Conservation (phyloP, 2,888 invertebrate species). For the Xanthostigma xanthostigma region DNA sequence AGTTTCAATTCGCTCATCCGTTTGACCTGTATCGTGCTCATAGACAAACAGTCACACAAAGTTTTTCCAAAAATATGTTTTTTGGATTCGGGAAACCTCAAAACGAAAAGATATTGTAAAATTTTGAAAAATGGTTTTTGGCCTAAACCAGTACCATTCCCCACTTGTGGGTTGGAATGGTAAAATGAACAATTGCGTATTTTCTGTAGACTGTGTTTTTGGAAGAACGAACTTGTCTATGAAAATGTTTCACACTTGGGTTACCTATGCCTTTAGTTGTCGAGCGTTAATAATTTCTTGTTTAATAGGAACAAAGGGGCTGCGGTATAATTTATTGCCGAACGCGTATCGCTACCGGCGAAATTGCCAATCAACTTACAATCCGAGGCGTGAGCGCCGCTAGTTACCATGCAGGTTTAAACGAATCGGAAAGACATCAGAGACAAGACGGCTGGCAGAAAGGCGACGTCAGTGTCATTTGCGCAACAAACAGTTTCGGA, state of each 20-base stretch:
- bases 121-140: too few relatives aligned
- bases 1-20: too few relatives aligned
- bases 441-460: constrained; percentile 88
- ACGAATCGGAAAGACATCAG: constrained; percentile 51
- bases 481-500: constrained; percentile 95
- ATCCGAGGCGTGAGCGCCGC: constrained; percentile 58
- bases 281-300: neutral
- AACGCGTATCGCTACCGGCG: constrained; percentile 80
- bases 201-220: neutral
- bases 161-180: too few relatives aligned
- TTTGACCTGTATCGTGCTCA: too few relatives aligned
- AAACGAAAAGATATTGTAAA: too few relatives aligned
- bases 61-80: too few relatives aligned
- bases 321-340: constrained; percentile 93
- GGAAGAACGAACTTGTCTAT: neutral
- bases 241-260: constrained; percentile 7
- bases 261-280: neutral
- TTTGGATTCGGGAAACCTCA: too few relatives aligned
- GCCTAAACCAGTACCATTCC: too few relatives aligned
- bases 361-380: constrained; percentile 61
- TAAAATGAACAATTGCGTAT: constrained; percentile 1
- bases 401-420: constrained; percentile 84
- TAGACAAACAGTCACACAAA: too few relatives aligned
- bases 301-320: constrained; percentile 28
- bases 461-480: constrained; percentile 78